phyloP scores from a whole-genome alignment of 1,140 invertebrate genomes.

The Diorhabda elongata region DNA sequence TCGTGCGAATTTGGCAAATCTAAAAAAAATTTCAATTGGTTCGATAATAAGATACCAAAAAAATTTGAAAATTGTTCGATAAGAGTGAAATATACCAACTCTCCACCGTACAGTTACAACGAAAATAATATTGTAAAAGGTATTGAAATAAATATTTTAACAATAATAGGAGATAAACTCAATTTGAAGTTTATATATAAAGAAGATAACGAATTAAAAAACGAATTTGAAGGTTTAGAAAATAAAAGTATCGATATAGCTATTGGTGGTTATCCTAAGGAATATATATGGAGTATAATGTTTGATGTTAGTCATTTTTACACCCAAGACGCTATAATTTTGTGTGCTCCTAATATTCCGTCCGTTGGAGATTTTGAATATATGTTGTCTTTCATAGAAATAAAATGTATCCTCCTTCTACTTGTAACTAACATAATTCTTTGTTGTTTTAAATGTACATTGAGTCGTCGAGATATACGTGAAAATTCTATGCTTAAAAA shows the following conservation, averaged over 20 bases:
- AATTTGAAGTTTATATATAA: neutral
- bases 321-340: neutral
- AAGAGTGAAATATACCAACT: neutral
- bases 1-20: neutral
- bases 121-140: neutral
- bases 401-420: neutral
- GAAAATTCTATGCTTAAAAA: neutral
- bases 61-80: neutral
- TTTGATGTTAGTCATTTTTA: slow-evolving; percentile 3
- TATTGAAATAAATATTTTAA: neutral
- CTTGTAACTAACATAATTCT: neutral
- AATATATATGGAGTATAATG: neutral
- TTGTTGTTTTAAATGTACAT: neutral
- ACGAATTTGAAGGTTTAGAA: neutral
- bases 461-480: neutral
- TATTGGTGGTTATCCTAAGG: neutral
- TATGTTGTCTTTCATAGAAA: neutral
- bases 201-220: neutral
- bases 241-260: neutral
- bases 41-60: neutral
- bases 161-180: neutral
- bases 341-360: neutral
- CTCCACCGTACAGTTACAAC: neutral
- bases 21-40: neutral
- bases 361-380: neutral